These are phyloP conservation scores for Aphyosemion australe DNA, from an alignment of 2,113 vertebrate species.

Conservation along the genomic window DNA sequence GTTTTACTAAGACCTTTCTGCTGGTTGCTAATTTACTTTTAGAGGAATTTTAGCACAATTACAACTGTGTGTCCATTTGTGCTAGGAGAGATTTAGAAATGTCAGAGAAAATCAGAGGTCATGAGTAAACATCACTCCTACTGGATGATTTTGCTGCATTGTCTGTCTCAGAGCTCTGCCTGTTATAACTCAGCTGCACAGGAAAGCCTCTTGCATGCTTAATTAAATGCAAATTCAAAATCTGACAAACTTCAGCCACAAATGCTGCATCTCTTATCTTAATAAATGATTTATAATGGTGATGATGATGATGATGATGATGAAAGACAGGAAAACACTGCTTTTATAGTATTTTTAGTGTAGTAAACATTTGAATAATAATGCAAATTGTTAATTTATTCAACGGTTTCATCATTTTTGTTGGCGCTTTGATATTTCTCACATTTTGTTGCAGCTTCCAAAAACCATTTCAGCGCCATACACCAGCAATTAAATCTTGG, in stretches of 20 bases:
- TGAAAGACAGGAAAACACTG: not conserved
- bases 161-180: slow-evolving; percentile 56
- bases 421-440: too few species aligned
- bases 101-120: slow-evolving; percentile 3
- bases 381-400: not conserved
- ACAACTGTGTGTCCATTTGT: too few species aligned
- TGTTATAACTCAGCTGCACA: slow-evolving; percentile 26
- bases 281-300: slow-evolving; percentile 45
- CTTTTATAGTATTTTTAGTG: too few species aligned
- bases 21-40: too few species aligned
- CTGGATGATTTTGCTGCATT: slow-evolving; percentile 63
- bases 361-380: not conserved
- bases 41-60: too few species aligned
- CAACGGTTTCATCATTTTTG: not conserved
- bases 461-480: slow-evolving; percentile 40
- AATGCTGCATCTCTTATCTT: slow-evolving; percentile 31
- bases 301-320: not conserved
- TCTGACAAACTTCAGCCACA: slow-evolving; percentile 38
- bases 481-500: slow-evolving; percentile 65
- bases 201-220: slow-evolving; percentile 19
- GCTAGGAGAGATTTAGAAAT: slow-evolving; percentile 32
- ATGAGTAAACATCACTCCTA: slow-evolving; percentile 70
- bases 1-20: too few species aligned
- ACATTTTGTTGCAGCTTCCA: not conserved
- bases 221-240: slow-evolving; percentile 31